Percentiles rank a stretch among this genome's conserved stretches.
Conservation (phyloP, 2,797 vertebrate species). For the Myotis pilosus region DNA sequence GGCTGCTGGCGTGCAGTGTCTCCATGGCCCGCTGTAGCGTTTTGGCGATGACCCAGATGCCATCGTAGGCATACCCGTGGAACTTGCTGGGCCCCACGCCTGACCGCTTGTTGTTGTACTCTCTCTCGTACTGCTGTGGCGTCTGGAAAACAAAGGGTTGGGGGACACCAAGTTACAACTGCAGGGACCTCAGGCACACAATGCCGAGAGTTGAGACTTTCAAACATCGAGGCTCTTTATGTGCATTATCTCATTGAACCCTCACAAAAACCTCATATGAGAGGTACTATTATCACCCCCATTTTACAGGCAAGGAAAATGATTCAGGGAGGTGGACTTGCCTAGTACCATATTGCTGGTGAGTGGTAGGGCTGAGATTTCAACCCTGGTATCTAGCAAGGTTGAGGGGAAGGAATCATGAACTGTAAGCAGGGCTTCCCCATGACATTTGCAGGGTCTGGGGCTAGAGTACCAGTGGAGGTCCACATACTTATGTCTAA, state of each 20-base stretch:
- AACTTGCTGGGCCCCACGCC: conserved; percentile 97
- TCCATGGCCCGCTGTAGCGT: conserved; percentile 96
- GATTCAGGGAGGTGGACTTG: not conserved
- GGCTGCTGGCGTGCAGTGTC: conserved; percentile 89
- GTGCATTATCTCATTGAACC: not conserved
- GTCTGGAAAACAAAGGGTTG: conserved; percentile 84
- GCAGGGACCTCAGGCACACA: not conserved
- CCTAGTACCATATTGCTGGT: not conserved
- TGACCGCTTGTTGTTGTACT: conserved; percentile 93
- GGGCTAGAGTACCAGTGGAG: not conserved
- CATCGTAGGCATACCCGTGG: conserved; percentile 98
- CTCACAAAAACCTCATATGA: not conserved
- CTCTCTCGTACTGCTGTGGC: conserved; percentile 95
- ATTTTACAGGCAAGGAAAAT: not conserved
- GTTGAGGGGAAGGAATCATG: not conserved
- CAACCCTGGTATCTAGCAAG: not conserved
- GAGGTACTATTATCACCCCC: not conserved
- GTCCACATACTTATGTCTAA: not conserved
- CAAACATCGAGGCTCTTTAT: not conserved
- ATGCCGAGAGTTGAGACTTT: not conserved
- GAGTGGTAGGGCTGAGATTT: not conserved
- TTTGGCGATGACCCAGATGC: conserved; percentile 99
- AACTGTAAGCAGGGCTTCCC: not conserved
- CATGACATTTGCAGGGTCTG: not conserved
- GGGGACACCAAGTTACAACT: not conserved